These are phyloP conservation scores for Mystacides longicornis DNA, from an alignment of 2,888 invertebrate genomes.

Conservation along the genomic window DNA sequence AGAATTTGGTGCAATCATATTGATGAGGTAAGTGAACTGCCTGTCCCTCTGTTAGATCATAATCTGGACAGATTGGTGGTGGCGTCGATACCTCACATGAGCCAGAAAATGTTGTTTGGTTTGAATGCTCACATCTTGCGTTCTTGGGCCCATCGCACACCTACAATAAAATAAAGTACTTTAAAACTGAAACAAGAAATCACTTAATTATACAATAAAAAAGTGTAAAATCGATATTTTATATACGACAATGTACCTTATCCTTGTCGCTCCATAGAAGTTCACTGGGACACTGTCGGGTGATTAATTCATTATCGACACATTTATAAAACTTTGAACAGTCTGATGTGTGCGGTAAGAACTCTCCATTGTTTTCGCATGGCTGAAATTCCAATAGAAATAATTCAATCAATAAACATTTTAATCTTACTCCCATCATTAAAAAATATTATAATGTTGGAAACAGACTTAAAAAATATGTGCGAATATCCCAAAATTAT, in stretches of 20 bases:
- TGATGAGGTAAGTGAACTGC: conserved; percentile 16
- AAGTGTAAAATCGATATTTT: background rate
- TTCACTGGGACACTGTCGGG: background rate
- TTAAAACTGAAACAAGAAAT: background rate
- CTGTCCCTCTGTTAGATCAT: conserved; percentile 15
- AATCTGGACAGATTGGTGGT: conserved; percentile 20
- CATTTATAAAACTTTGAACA: conserved; percentile 3
- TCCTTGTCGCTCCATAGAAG: background rate
- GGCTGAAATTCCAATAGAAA: background rate
- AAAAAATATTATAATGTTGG: too few relatives aligned
- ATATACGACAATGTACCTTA: background rate
- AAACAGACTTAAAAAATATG: too few relatives aligned
- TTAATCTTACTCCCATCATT: background rate
- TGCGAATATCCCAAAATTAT: too few relatives aligned
- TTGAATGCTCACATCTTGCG: background rate
- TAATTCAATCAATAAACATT: background rate
- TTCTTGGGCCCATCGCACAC: background rate
- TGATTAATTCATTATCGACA: background rate
- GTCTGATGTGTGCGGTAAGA: background rate
- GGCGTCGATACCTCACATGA: background rate
- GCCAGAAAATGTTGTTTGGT: background rate
- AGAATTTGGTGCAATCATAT: conserved; percentile 4
- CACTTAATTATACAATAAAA: background rate
- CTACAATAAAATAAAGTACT: background rate
- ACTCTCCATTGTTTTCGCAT: background rate